These are phyloP conservation scores for Rhingia rostrata DNA, from an alignment of 2,888 invertebrate species.

Conservation along the genomic window DNA sequence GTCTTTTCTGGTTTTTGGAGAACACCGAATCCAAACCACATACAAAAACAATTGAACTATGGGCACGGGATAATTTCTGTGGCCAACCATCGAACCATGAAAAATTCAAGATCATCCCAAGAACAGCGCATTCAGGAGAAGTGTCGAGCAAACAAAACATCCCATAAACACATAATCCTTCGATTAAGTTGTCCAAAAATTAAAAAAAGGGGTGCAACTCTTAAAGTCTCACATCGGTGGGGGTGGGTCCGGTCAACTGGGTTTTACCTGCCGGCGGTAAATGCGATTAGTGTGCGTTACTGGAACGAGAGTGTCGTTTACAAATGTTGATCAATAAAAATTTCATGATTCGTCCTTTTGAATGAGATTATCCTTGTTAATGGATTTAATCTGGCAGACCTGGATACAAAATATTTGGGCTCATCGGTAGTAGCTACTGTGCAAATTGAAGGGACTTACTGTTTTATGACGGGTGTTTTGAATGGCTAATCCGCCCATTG, in stretches of 20 bases:
- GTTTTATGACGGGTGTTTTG: constrained; percentile 55
- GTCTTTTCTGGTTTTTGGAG: constrained; percentile 46
- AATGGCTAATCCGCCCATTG: constrained; percentile 51
- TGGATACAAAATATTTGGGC: constrained; percentile 67
- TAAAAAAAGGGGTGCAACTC: constrained; percentile 35
- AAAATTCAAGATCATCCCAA: constrained; percentile 52
- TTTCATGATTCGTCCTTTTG: constrained; percentile 79
- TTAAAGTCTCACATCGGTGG: constrained; percentile 8
- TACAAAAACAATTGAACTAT: constrained; percentile 28
- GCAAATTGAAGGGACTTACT: constrained; percentile 37
- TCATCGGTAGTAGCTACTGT: constrained; percentile 60
- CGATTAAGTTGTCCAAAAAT: constrained; percentile 48
- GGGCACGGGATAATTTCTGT: constrained; percentile 42
- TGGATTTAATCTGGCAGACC: constrained; percentile 76
- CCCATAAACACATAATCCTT: constrained; percentile 71
- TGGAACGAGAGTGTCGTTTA: constrained; percentile 76
- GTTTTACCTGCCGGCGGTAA: constrained; percentile 38
- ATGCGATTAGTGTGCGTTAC: constrained; percentile 61
- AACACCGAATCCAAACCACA: constrained; percentile 32
- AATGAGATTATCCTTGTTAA: constrained; percentile 80
- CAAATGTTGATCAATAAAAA: constrained; percentile 83
- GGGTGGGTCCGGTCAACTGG: constrained; percentile 21
- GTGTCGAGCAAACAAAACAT: constrained; percentile 68
- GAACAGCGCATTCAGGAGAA: constrained; percentile 42
- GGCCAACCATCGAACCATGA: constrained; percentile 64